Percentiles rank a stretch among this genome's conserved stretches.
Evolutionary conservation across 2,113 vertebrate genomes (phyloP).

Genomic region (Xenopus laevis): DNA sequence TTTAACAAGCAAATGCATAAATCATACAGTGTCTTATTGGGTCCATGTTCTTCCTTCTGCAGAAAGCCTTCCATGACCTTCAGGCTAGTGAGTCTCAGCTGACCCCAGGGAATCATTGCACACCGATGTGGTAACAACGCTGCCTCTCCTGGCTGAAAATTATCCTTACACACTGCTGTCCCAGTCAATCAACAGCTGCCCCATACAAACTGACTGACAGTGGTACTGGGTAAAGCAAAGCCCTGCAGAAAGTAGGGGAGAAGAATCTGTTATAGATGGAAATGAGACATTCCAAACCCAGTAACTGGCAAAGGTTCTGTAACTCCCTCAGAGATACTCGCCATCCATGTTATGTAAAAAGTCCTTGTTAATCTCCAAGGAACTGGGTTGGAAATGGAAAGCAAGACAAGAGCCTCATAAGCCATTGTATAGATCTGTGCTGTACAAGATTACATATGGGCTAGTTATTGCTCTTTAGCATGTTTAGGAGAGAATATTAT

Average conservation of each 20-base stretch:
- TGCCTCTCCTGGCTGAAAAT: conserved; percentile 6
- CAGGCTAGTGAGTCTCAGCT: conserved; percentile 77
- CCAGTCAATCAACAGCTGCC: conserved; percentile 20
- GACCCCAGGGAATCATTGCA: conserved; percentile 81
- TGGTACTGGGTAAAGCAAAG: rapidly evolving
- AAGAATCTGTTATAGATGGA: neutral
- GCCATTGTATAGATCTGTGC: neutral
- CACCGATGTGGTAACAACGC: conserved; percentile 83
- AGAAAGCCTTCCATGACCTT: conserved; percentile 86
- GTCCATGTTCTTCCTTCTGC: conserved; percentile 20
- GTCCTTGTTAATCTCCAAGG: neutral
- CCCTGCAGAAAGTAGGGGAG: rapidly evolving
- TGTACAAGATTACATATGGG: no score
- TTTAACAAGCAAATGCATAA: no score
- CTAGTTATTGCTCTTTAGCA: no score
- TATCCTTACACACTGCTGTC: conserved; percentile 3
- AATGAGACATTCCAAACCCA: neutral
- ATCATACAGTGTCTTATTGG: no score
- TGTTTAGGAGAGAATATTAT: no score
- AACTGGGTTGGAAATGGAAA: neutral
- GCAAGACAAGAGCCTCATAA: neutral
- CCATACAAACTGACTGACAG: conserved; percentile 9
- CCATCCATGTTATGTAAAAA: neutral
- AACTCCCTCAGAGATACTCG: neutral
- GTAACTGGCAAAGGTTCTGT: no score